phyloP scores from a whole-genome alignment of 2,113 vertebrate genomes.

The Oryzias javanicus region DNA sequence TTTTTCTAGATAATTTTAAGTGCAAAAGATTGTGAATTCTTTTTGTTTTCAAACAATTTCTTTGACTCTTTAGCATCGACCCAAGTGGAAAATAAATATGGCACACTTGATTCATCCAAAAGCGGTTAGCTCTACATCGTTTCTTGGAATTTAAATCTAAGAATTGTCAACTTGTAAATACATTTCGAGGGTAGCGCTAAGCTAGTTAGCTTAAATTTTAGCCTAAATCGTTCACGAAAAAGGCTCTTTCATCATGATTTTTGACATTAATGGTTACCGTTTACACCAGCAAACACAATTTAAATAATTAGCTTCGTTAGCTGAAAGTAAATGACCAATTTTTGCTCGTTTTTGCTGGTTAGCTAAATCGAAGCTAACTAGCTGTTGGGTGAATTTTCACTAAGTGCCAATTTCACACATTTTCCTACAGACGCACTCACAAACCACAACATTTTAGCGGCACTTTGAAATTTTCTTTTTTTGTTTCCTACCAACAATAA shows the following conservation, averaged over 20 bases:
- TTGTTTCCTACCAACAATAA: neutral
- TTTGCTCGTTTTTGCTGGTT: neutral
- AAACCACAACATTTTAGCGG: conserved; percentile 1
- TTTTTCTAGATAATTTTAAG: conserved; percentile 21
- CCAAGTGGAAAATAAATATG: conserved; percentile 39
- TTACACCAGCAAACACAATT: neutral
- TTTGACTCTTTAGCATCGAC: conserved; percentile 33
- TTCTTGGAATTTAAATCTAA: neutral
- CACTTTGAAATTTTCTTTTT: neutral
- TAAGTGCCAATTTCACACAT: neutral
- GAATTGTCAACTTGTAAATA: neutral
- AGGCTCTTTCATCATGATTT: no score
- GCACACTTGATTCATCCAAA: conserved; percentile 41
- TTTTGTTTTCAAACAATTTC: conserved; percentile 16
- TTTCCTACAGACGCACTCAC: conserved; percentile 5
- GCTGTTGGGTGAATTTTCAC: neutral
- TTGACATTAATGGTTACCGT: neutral
- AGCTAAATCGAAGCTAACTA: neutral
- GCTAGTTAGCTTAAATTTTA: conserved; percentile 1
- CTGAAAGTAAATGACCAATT: neutral
- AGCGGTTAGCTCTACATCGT: neutral
- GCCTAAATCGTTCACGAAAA: no score
- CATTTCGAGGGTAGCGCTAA: conserved; percentile 1
- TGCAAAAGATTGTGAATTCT: conserved; percentile 33
- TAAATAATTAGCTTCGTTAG: neutral